Base-by-base conservation (phyloP, 2,888 invertebrate species). In the Scrobipalpa costella region DNA sequence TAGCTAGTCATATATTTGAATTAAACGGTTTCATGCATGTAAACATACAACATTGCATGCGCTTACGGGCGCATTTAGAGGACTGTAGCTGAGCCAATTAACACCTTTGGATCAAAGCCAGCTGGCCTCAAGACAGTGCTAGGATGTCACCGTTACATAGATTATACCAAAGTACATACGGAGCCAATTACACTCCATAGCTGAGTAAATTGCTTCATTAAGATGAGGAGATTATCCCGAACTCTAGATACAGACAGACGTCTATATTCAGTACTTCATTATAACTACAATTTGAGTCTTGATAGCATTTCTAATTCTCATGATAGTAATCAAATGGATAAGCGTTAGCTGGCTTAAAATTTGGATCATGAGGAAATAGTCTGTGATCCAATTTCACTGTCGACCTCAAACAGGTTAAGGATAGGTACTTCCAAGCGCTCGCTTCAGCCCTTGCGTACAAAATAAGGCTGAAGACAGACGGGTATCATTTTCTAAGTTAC, bases 41-140 rank as follows among this genome's bases (percentile, higher is more conserved):
- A 27, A 27, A 36, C 11, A 9, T 9, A 36, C 36, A 36, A 40
- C 40, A 40, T 13, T 27, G 60, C 60, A 49, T 60, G 17, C 59
- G 17, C 34, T 50, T 50, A 52, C 61, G n/a, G 52, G 36, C 19
- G 27, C 40, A 52, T 63, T 63, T 57, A 52, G 62, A 21, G 19
- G 15, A 57, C 11, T 63, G 36, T 58, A 50, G 33, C 58, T 58
- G 21, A 47, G 58, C 58, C 63, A 63, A 63, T 63, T 63, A 63
- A 63, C 63, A 63, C 50, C 63, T 57, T 50, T 63, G 58, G 57
- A 63, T 57, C 38, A 50, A 49, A 58, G 63, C 63, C 63, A 63
- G 50, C 49, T 61, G 61, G 61, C 61, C 52, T 61, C 50, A 38
- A 61, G 61, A 61, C 40, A 27, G 19, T 36, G 8, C 36, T 0